Percentiles rank a stretch among this genome's conserved stretches.
Evolutionary conservation across 2,888 invertebrate genomes (phyloP).

Genomic region (Mamestra brassicae): DNA sequence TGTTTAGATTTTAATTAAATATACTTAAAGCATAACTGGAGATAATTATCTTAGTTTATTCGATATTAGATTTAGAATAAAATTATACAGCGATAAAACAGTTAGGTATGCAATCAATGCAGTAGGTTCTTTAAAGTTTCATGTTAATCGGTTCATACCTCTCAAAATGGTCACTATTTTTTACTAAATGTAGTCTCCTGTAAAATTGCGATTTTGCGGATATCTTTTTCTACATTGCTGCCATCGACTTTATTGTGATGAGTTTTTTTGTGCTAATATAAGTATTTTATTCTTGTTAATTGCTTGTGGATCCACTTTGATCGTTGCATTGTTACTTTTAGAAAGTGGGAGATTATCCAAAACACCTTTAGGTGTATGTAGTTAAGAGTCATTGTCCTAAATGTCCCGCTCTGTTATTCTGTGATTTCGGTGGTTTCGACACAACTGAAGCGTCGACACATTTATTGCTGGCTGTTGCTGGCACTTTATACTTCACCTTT

Average conservation of each 20-base stretch:
- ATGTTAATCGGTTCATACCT: too few relatives aligned
- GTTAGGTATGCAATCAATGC: too few relatives aligned
- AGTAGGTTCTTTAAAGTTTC: too few relatives aligned
- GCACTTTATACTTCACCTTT: constrained; percentile 34
- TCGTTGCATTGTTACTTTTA: neutral
- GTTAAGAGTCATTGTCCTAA: neutral
- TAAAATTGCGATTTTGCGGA: too few relatives aligned
- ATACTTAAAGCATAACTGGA: too few relatives aligned
- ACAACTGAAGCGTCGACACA: constrained; percentile 42
- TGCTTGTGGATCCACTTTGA: neutral
- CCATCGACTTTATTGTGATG: neutral
- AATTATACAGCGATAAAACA: too few relatives aligned
- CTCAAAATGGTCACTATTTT: too few relatives aligned
- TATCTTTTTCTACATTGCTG: too few relatives aligned
- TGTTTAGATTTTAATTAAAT: too few relatives aligned
- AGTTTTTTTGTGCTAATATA: neutral
- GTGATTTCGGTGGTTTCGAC: constrained; percentile 2
- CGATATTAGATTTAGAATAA: too few relatives aligned
- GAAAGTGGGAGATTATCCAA: neutral
- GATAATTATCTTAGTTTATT: too few relatives aligned
- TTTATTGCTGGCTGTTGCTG: constrained; percentile 4
- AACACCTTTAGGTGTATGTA: neutral
- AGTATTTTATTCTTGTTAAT: neutral
- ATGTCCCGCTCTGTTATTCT: neutral
- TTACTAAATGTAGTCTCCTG: too few relatives aligned